Conservation (phyloP, 64 coral and sea anemone species). For the Montipora cactus region DNA sequence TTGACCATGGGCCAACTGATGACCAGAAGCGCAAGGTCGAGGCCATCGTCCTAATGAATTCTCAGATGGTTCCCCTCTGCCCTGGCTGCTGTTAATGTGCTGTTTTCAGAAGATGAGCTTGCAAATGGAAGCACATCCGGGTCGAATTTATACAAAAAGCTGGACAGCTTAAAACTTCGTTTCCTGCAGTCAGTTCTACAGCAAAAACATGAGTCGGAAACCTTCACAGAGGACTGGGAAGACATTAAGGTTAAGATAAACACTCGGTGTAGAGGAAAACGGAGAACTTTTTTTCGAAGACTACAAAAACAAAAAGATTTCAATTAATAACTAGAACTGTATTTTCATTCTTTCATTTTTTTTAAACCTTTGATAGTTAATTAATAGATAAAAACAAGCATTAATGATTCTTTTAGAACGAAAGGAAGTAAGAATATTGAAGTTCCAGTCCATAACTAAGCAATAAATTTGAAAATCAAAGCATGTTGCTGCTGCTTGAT, state of each 20-base stretch:
- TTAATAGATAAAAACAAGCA: too few relatives aligned
- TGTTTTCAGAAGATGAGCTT: not conserved
- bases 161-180: not conserved
- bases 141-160: not conserved
- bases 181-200: not conserved
- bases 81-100: not conserved
- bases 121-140: not conserved
- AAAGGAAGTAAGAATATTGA: too few relatives aligned
- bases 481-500: too few relatives aligned
- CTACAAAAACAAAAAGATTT: slow-evolving; percentile 11
- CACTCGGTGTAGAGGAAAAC: not conserved
- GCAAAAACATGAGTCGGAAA: not conserved
- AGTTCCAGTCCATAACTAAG: too few relatives aligned
- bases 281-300: not conserved
- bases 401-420: too few relatives aligned
- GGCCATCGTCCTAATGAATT: not conserved
- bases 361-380: too few relatives aligned
- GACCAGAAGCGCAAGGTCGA: not conserved
- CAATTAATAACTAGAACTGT: not conserved
- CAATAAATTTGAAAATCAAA: too few relatives aligned
- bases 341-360: too few relatives aligned
- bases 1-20: not conserved
- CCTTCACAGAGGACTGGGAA: not conserved
- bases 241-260: not conserved
- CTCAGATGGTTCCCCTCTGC: not conserved